These are phyloP conservation scores for Corythoichthys haematopterus DNA, from an alignment of 2,113 vertebrate genomes.

Conservation along the genomic window DNA sequence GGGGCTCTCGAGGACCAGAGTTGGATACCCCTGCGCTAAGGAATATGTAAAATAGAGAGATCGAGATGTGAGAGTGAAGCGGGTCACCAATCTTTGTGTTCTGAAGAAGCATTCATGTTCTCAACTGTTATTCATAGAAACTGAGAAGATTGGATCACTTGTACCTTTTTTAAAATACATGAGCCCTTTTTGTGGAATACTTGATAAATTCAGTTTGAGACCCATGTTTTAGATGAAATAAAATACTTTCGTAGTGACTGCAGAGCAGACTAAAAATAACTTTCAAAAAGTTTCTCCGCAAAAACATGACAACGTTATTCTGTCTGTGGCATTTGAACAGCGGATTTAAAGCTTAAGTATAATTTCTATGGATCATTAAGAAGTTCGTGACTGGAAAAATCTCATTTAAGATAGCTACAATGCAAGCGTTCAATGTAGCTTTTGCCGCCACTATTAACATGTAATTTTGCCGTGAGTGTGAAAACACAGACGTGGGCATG, in stretches of 20 bases:
- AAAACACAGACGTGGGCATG: slow-evolving; percentile 40
- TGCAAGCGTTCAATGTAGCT: not conserved
- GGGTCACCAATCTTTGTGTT: no score
- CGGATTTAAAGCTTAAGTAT: not conserved
- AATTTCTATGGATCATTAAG: not conserved
- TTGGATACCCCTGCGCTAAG: no score
- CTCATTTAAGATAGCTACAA: not conserved
- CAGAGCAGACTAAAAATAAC: not conserved
- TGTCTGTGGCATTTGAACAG: not conserved
- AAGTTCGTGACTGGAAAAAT: not conserved
- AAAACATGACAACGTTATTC: not conserved
- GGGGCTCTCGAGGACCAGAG: no score
- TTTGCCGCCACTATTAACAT: slow-evolving; percentile 29
- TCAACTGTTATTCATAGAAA: no score
- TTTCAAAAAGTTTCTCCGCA: not conserved
- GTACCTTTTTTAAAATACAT: no score
- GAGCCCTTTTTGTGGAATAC: no score
- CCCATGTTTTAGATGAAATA: not conserved
- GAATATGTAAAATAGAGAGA: no score
- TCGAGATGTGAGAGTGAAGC: no score
- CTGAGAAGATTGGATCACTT: no score
- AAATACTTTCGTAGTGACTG: not conserved
- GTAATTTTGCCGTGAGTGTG: slow-evolving; percentile 32
- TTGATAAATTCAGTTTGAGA: no score
- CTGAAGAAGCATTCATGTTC: no score